Conservation (phyloP, 2,797 vertebrate genomes). For the Pipistrellus pipistrellus region DNA sequence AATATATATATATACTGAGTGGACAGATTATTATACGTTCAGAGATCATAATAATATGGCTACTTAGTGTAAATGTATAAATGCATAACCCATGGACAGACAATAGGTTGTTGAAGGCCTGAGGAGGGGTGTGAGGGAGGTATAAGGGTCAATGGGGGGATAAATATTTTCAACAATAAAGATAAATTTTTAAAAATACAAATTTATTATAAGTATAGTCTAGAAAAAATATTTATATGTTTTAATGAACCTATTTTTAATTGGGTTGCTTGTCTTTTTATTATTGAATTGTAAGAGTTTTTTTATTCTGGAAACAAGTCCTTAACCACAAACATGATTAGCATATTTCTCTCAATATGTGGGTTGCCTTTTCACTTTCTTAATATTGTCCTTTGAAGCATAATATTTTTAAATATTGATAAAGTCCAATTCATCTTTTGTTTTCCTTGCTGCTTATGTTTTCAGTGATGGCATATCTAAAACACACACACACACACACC, state of each 20-base stretch:
- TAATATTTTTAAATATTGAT: neutral
- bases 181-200: neutral
- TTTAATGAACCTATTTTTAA: neutral
- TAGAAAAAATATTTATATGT: constrained; percentile 17
- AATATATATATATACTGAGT: too few relatives aligned
- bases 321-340: neutral
- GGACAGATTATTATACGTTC: too few relatives aligned
- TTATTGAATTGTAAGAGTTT: neutral
- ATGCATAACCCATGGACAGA: too few relatives aligned
- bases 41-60: too few relatives aligned
- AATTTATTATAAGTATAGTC: neutral
- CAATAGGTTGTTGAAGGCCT: too few relatives aligned
- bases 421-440: neutral
- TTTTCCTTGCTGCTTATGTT: neutral
- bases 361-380: neutral
- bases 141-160: too few relatives aligned
- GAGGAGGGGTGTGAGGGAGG: too few relatives aligned
- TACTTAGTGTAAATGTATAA: too few relatives aligned
- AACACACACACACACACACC: too few relatives aligned
- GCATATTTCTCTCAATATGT: neutral
- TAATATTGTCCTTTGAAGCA: neutral
- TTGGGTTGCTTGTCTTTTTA: neutral
- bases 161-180: too few relatives aligned
- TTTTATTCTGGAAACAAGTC: neutral
- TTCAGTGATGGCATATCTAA: neutral